phyloP scores from a whole-genome alignment of 2,797 vertebrate species.

The Okamejei kenojei region DNA sequence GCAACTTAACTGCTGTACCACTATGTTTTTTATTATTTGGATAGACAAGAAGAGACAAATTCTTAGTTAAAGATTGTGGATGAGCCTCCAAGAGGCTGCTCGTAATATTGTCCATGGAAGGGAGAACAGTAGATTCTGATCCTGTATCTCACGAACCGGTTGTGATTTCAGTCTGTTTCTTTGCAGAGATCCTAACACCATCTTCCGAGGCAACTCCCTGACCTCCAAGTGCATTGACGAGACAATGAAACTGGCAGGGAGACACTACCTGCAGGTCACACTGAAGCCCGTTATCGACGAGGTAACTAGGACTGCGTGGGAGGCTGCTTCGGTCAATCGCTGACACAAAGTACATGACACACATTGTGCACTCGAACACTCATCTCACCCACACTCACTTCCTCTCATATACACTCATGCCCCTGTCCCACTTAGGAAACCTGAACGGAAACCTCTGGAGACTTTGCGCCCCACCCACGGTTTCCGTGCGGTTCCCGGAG shows the following conservation, averaged over 20 bases:
- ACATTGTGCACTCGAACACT: neutral
- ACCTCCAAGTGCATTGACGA: slow-evolving; percentile 98
- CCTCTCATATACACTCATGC: neutral
- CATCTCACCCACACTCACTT: neutral
- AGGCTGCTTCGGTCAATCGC: no score
- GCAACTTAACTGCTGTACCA: no score
- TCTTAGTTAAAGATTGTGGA: neutral
- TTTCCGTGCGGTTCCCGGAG: no score
- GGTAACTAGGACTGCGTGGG: slow-evolving; percentile 55
- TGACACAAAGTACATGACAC: no score
- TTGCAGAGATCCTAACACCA: slow-evolving; percentile 93
- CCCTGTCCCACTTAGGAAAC: no score
- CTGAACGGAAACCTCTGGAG: no score
- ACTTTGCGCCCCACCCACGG: no score
- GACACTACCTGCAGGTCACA: slow-evolving; percentile 95
- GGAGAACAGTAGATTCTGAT: neutral
- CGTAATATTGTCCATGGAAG: no score
- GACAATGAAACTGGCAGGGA: slow-evolving; percentile 96
- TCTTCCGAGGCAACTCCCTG: slow-evolving; percentile 93
- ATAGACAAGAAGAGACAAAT: neutral
- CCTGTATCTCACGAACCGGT: neutral
- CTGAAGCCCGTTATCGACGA: slow-evolving; percentile 92
- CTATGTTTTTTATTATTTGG: no score
- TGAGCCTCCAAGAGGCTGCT: no score
- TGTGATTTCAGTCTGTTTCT: neutral